Base-by-base conservation (phyloP, 2,797 vertebrate genomes). In the Galagoides demidoff region DNA sequence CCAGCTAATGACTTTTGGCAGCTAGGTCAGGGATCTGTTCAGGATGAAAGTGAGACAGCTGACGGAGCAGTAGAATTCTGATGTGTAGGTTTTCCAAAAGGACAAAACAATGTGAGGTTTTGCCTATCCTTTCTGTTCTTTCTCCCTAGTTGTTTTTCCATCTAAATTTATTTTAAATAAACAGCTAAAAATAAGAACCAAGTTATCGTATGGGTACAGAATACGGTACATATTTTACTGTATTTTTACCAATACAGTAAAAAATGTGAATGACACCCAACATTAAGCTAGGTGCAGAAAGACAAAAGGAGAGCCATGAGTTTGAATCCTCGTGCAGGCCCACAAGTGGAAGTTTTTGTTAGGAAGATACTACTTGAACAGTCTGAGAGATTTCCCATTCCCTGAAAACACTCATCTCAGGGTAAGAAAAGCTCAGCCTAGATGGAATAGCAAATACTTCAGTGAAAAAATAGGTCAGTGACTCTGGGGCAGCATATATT, bases 161-260 rank as follows among this genome's bases (percentile, higher is more conserved):
- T 85, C 16, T 81, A 87, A 92, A 84, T 61, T 59, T 81, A 19
- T 93, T 70, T 57, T 85, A 87, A 88, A 22, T 27, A 71, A 79
- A n/a, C 52, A 73, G 31, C 39, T 70, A 37, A 22, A 94, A 92
- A 61, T 63, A 84, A 88, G 59, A 91, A 88, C 11, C 9, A 71
- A 70, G 16, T 85, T 95, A 71, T 0, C 86, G 9, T 61, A 70
- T 2, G 14, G 71, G 43, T 79, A 39, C 23, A 59, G 61, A 71
- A 70, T 84, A 2, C 39, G 91, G 13, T 63, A 61, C 3, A 25
- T 43, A 43, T 43, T 43, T 43, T 43, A 43, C 39, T 43, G 39
- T 43, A 43, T 43, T 43, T 43, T 43, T 43, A 86, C 1, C 39
- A 93, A 17, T 63, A 63, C 2, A 31, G n/a, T 39, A 52, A 77